Evolutionary conservation across 2,888 invertebrate species (phyloP).

Genomic region (Leucophora obtusa): DNA sequence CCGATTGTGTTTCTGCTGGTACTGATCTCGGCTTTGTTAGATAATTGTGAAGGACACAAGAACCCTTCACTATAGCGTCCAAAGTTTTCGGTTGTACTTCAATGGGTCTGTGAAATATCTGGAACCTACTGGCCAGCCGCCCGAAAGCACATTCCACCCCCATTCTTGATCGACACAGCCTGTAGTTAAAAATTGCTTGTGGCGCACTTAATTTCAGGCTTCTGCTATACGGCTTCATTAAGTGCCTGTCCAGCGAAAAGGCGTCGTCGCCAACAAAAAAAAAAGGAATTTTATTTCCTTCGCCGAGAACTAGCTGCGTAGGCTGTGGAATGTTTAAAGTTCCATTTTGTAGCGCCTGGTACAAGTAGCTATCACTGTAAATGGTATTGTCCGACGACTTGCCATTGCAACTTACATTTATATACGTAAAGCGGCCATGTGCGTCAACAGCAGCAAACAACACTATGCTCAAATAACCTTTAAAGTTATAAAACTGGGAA

Average conservation of each 20-base stretch:
- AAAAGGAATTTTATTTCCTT: conserved; percentile 28
- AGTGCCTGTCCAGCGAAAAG: conserved; percentile 13
- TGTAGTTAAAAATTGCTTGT: conserved; percentile 39
- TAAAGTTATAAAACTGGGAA: conserved; percentile 41
- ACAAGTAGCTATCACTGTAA: conserved; percentile 4
- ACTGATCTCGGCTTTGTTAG: neutral
- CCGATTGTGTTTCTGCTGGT: neutral
- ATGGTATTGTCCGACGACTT: conserved; percentile 20
- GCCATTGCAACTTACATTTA: conserved; percentile 24
- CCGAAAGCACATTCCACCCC: conserved; percentile 4
- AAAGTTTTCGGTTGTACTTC: conserved; percentile 28
- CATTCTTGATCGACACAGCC: conserved; percentile 5
- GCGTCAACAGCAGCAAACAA: conserved; percentile 38
- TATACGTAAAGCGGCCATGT: conserved; percentile 20
- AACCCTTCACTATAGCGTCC: conserved; percentile 1
- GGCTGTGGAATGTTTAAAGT: conserved; percentile 17
- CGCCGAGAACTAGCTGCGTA: neutral
- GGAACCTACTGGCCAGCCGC: too few species aligned
- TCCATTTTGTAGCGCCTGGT: conserved; percentile 2
- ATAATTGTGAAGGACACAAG: conserved; percentile 30
- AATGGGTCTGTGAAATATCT: too few species aligned
- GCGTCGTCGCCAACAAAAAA: conserved; percentile 38
- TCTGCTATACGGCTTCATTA: conserved; percentile 37
- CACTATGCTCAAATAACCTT: conserved; percentile 34
- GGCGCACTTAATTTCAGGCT: conserved; percentile 14